Evolutionary conservation across 2,888 invertebrate species (phyloP).

Genomic region (Ethmia dodecea): DNA sequence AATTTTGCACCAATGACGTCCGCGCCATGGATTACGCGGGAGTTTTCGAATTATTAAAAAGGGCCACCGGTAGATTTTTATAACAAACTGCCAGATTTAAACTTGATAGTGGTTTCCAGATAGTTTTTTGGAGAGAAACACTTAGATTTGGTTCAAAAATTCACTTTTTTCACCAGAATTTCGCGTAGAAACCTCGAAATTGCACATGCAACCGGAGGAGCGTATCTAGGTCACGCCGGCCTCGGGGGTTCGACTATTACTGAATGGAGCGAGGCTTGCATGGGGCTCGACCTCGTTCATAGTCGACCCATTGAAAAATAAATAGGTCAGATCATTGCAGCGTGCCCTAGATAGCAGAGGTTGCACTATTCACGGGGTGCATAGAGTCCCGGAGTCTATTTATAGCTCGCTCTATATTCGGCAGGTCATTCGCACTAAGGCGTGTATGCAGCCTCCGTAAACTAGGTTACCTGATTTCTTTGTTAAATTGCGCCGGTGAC

Average conservation of each 20-base stretch:
- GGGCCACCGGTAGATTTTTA: no score
- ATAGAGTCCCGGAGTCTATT: slow-evolving; percentile 55
- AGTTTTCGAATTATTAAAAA: slow-evolving; percentile 51
- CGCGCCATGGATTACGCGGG: slow-evolving; percentile 33
- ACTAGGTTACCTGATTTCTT: slow-evolving; percentile 75
- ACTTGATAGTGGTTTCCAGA: no score
- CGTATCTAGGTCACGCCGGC: slow-evolving; percentile 61
- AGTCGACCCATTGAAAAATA: slow-evolving; percentile 72
- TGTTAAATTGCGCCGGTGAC: slow-evolving; percentile 60
- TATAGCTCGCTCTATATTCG: slow-evolving; percentile 71
- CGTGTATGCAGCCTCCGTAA: slow-evolving; percentile 65
- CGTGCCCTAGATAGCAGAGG: slow-evolving; percentile 60
- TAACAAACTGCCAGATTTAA: no score
- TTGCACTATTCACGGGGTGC: slow-evolving; percentile 62
- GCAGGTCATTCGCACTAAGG: slow-evolving; percentile 64
- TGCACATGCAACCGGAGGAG: no score
- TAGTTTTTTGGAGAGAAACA: no score
- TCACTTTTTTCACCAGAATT: no score
- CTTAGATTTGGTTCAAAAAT: no score
- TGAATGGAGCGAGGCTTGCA: slow-evolving; percentile 66
- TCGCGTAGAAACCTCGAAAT: no score
- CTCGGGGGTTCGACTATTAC: slow-evolving; percentile 63
- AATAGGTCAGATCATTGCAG: slow-evolving; percentile 75
- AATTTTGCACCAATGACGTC: slow-evolving; percentile 40
- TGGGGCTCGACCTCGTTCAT: slow-evolving; percentile 68